phyloP scores from a whole-genome alignment of 2,113 vertebrate species.

The Edolisoma coerulescens region DNA sequence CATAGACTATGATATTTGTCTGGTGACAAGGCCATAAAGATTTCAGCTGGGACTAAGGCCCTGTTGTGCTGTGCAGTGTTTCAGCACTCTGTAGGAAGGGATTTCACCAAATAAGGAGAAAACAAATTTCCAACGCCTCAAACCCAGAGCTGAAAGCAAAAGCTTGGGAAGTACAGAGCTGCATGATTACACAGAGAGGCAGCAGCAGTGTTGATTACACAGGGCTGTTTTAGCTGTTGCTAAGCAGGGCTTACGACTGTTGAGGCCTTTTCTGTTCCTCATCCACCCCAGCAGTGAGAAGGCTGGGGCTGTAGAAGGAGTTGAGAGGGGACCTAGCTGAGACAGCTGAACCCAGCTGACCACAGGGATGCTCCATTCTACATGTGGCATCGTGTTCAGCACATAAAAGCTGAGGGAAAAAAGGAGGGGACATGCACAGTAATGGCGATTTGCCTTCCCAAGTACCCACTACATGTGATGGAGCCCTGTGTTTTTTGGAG shows the following conservation, averaged over 20 bases:
- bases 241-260: neutral
- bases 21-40: neutral
- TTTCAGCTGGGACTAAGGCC: neutral
- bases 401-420: neutral
- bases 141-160: neutral
- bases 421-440: neutral
- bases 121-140: neutral
- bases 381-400: neutral
- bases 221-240: fast-evolving
- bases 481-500: neutral
- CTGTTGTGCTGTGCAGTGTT: neutral
- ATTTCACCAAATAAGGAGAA: neutral
- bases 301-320: neutral
- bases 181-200: neutral
- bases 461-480: fast-evolving
- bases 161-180: neutral
- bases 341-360: neutral
- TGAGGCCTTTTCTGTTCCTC: neutral
- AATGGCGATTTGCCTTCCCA: neutral
- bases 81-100: neutral
- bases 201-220: neutral
- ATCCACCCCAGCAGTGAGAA: fast-evolving
- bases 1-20: neutral
- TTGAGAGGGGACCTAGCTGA: neutral
- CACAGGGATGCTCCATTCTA: neutral